These are phyloP conservation scores for Matsumurasca onukii DNA, from an alignment of 1,140 invertebrate genomes.

Conservation along the genomic window DNA sequence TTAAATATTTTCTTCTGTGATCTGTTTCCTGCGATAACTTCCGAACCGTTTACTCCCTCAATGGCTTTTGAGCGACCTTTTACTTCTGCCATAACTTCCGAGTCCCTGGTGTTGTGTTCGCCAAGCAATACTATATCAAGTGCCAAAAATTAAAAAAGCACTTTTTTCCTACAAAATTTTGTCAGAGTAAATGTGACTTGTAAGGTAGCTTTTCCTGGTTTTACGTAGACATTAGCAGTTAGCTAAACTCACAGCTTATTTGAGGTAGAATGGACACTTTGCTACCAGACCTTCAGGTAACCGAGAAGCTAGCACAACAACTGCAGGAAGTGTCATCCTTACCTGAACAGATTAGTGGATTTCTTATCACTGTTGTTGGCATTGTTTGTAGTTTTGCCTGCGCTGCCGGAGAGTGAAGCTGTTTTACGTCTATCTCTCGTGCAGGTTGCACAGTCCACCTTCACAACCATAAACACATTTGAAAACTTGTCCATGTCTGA, in stretches of 20 bases:
- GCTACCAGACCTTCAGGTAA: background rate
- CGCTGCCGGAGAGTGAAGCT: conserved; percentile 34
- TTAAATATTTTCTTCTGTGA: too few species aligned
- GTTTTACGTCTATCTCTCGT: conserved; percentile 44
- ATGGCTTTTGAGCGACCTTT: too few species aligned
- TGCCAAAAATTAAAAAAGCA: too few species aligned
- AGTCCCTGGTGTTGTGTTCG: too few species aligned
- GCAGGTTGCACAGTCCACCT: conserved; percentile 60
- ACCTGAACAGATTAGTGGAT: conserved; percentile 1
- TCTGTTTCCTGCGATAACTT: too few species aligned
- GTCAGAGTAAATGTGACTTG: background rate
- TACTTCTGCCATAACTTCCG: too few species aligned
- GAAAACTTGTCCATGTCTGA: too few species aligned
- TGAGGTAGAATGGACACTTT: background rate
- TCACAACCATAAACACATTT: too few species aligned
- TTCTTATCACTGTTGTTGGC: conserved; percentile 31
- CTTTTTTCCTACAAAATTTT: background rate
- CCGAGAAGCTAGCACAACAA: too few species aligned
- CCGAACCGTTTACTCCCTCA: too few species aligned
- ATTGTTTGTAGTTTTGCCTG: conserved; percentile 34
- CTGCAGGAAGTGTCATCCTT: background rate
- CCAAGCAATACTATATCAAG: too few species aligned
- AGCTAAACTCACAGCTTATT: background rate
- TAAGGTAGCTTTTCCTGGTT: background rate
- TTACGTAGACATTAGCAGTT: background rate